Conservation (phyloP, 1,140 invertebrate genomes). For the Battus philenor region DNA sequence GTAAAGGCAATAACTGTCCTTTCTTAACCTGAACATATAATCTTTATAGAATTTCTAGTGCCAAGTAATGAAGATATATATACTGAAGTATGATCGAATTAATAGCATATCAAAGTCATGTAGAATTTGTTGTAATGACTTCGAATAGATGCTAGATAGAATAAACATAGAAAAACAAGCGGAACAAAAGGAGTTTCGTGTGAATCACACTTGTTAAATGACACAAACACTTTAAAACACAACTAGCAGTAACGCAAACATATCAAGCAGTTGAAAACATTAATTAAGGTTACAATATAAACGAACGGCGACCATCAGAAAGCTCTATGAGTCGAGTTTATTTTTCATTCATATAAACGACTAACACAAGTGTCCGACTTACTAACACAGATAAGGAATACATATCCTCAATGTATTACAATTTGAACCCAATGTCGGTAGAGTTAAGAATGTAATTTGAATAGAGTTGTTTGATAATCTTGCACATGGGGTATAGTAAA, state of each 20-base stretch:
- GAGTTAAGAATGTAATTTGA: constrained; percentile 26
- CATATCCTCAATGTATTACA: constrained; percentile 13
- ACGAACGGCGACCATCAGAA: constrained; percentile 53
- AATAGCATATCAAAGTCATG: no score
- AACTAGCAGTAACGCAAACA: constrained; percentile 40
- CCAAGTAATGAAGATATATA: no score
- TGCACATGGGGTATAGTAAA: constrained; percentile 69
- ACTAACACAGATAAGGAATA: constrained; percentile 65
- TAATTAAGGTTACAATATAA: constrained; percentile 70
- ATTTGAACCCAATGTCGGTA: constrained; percentile 16
- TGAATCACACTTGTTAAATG: constrained; percentile 47
- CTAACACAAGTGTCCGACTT: constrained; percentile 68
- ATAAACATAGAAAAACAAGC: constrained; percentile 16
- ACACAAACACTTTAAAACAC: constrained; percentile 31
- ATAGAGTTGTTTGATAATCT: constrained; percentile 38
- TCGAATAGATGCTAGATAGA: no score
- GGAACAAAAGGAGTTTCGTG: constrained; percentile 23
- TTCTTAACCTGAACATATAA: no score
- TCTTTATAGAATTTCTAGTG: no score
- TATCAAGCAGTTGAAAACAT: constrained; percentile 59
- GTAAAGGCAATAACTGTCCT: no score
- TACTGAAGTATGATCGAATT: no score
- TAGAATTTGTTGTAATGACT: no score
- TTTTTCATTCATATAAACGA: constrained; percentile 71
- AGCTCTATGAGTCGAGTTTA: constrained; percentile 63